phyloP scores from a whole-genome alignment of 2,797 vertebrate genomes.

The Mustela erminea region DNA sequence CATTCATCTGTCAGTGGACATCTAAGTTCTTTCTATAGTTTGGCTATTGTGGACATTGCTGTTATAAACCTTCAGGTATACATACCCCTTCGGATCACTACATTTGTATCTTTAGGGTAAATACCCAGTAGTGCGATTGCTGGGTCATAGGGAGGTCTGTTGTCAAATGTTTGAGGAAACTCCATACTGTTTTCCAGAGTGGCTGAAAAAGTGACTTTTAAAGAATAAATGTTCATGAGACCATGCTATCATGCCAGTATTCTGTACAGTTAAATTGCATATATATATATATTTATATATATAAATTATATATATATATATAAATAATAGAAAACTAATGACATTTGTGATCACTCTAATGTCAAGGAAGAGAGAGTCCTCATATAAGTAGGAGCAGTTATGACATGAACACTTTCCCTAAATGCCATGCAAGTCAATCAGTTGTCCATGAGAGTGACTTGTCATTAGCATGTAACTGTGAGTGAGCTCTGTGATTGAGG shows the following conservation, averaged over 20 bases:
- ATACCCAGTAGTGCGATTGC: too few species aligned
- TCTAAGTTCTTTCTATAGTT: too few species aligned
- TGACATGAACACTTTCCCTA: neutral
- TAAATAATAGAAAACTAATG: neutral
- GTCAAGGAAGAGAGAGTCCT: neutral
- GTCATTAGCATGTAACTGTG: neutral
- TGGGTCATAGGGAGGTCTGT: too few species aligned
- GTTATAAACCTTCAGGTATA: too few species aligned
- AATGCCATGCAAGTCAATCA: neutral
- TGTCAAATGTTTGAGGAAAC: too few species aligned
- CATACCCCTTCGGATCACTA: too few species aligned
- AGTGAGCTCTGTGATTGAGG: neutral
- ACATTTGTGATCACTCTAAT: neutral
- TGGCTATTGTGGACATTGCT: too few species aligned
- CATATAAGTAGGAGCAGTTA: neutral
- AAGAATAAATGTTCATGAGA: neutral
- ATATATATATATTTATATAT: neutral
- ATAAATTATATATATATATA: too few species aligned
- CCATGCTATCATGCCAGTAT: neutral
- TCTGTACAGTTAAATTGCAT: neutral
- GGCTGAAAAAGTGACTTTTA: neutral
- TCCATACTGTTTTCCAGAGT: too few species aligned
- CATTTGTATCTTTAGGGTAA: too few species aligned
- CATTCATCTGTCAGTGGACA: too few species aligned
- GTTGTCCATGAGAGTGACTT: neutral